Conservation (phyloP, 2,888 invertebrate genomes). For the Sarcophaga caerulescens region DNA sequence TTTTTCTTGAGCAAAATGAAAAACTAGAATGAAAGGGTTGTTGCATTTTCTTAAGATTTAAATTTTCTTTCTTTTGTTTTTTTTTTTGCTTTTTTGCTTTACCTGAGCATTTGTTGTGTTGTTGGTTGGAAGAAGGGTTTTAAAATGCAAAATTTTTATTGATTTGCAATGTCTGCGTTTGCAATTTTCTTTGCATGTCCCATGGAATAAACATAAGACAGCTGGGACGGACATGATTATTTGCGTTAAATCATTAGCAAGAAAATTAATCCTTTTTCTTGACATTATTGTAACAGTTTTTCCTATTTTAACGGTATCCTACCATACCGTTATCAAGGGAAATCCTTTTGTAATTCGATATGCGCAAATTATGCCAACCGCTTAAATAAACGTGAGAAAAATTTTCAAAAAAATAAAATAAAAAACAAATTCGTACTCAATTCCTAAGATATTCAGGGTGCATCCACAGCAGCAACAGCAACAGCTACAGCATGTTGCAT, state of each 20-base stretch:
- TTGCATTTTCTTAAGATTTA: not conserved
- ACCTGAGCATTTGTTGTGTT: not conserved
- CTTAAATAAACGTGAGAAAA: conserved; percentile 65
- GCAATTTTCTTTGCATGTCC: conserved; percentile 53
- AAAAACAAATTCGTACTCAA: conserved; percentile 3
- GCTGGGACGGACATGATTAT: conserved; percentile 7
- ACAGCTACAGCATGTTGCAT: conserved; percentile 11
- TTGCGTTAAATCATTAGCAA: conserved; percentile 70
- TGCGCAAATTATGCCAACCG: conserved; percentile 66
- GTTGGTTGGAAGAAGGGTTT: not conserved
- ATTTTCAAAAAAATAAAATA: conserved; percentile 50
- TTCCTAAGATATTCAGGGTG: not conserved
- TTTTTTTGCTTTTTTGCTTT: conserved; percentile 6
- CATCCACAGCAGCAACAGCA: no score
- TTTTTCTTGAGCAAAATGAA: not conserved
- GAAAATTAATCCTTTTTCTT: conserved; percentile 70
- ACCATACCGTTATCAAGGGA: conserved; percentile 41
- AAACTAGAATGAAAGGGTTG: conserved; percentile 37
- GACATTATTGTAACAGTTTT: conserved; percentile 57
- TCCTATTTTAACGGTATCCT: not conserved
- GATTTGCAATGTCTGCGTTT: conserved; percentile 54
- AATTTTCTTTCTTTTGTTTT: conserved; percentile 4
- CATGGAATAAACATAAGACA: conserved; percentile 44
- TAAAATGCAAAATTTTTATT: conserved; percentile 37
- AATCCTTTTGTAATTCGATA: conserved; percentile 53